Evolutionary conservation across 2,113 vertebrate genomes (phyloP), one percentile per base, ranked within the genome.

Genomic region (Amia ocellicauda): DNA sequence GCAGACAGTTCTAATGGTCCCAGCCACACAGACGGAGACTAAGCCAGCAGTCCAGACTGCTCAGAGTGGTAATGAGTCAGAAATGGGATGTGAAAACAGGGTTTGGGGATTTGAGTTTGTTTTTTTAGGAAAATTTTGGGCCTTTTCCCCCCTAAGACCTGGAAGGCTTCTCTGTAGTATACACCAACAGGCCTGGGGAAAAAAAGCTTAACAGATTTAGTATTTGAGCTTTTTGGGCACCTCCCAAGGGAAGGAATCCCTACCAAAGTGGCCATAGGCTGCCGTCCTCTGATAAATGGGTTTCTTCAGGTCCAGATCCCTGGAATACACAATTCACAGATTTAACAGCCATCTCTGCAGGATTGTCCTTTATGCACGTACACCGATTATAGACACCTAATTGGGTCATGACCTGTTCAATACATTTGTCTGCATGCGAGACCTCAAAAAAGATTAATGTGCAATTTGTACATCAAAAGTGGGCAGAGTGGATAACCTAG

Each of bases 261-360:
- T 94, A 90, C 96, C 95, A 90, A 98, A 98, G 87, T 98, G 96
- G 86, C 95, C 95, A 83, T 98, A 98, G 81, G 93, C 93, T 76
- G 96, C 96, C 4, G 96, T 98, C 92, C 91, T 93, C 92, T 98
- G 96, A 92, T 98, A 98, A 79, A 97, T 89, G 81, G 96, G 93
- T 78, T 93, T 95, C 94, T 96, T 98, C 94, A 98, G 93, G 86
- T 97, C 94, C 94, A 98, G 91, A 79, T 98, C 96, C 94, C 96
- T 98, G 91, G 87, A 97, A 97, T 92, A 96, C 91, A 98, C 87
- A 93, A 91, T 88, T 89, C 82, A 81, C 11, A 83, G 50, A 85
- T 90, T 96, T 91, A 94, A 88, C 91, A 87, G 74, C 74, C 66
- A 55, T 72, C 73, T n/a, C n/a, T n/a, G 71, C 40, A 69, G 53